These are phyloP conservation scores for Papilio polytes DNA, from an alignment of 1,140 invertebrate species.

Conservation along the genomic window DNA sequence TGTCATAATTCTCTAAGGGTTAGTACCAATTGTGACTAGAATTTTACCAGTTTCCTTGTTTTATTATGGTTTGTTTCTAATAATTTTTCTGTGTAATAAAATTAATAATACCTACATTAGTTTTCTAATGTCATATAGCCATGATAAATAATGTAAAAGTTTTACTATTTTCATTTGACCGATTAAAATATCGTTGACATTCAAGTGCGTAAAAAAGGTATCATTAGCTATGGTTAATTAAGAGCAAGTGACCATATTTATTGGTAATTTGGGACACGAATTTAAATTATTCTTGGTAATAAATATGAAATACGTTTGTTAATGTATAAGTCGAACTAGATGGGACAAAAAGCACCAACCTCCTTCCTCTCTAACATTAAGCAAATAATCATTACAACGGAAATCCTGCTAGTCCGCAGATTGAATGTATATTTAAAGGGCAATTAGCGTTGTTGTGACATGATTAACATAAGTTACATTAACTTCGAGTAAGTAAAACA, in stretches of 20 bases:
- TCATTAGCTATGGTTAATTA: too few relatives aligned
- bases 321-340: background rate
- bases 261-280: too few relatives aligned
- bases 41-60: constrained; percentile 26
- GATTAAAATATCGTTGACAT: too few relatives aligned
- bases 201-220: too few relatives aligned
- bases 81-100: too few relatives aligned
- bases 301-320: background rate
- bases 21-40: constrained; percentile 15
- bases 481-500: background rate
- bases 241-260: too few relatives aligned
- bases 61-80: too few relatives aligned
- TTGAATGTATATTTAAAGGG: background rate
- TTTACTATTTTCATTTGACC: too few relatives aligned
- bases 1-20: constrained; percentile 35
- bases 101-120: too few relatives aligned
- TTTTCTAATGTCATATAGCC: too few relatives aligned
- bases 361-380: background rate
- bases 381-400: constrained; percentile 12
- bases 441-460: constrained; percentile 6
- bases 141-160: background rate
- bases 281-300: too few relatives aligned
- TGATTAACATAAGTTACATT: background rate
- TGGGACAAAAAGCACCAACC: background rate
- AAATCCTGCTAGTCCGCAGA: background rate